Conservation (phyloP, 35 echinoderm and acorn worm genomes). For the Diadema setosum region DNA sequence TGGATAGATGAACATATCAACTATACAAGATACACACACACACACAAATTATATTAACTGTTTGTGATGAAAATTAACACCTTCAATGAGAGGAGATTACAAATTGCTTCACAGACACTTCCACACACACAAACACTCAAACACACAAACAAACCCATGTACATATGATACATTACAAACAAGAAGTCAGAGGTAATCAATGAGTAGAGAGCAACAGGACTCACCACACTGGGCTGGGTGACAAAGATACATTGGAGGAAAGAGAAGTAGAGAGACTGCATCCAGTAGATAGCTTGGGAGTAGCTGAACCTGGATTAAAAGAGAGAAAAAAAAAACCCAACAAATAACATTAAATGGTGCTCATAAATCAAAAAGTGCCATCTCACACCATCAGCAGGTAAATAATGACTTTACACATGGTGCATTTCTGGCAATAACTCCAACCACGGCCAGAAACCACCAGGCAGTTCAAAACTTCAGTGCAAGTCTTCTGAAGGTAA, state of each 20-base stretch:
- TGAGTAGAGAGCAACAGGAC: too few species aligned
- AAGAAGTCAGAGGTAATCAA: too few species aligned
- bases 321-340: neutral
- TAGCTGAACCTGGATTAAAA: slow-evolving; percentile 64
- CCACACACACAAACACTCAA: neutral
- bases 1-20: too few species aligned
- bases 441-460: too few species aligned
- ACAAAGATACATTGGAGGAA: slow-evolving; percentile 96
- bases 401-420: neutral
- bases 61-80: too few species aligned
- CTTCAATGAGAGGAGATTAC: too few species aligned
- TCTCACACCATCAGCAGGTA: neutral
- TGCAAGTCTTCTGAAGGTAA: too few species aligned
- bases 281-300: slow-evolving; percentile 82
- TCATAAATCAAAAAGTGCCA: too few species aligned
- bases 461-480: too few species aligned
- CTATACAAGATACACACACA: too few species aligned
- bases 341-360: neutral
- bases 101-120: neutral
- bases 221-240: slow-evolving; percentile 94
- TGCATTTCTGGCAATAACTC: too few species aligned
- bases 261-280: slow-evolving; percentile 93
- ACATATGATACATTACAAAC: neutral
- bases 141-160: neutral
- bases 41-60: too few species aligned